phyloP scores from a whole-genome alignment of 2,888 invertebrate species.

The Gasteruption jaculator region DNA sequence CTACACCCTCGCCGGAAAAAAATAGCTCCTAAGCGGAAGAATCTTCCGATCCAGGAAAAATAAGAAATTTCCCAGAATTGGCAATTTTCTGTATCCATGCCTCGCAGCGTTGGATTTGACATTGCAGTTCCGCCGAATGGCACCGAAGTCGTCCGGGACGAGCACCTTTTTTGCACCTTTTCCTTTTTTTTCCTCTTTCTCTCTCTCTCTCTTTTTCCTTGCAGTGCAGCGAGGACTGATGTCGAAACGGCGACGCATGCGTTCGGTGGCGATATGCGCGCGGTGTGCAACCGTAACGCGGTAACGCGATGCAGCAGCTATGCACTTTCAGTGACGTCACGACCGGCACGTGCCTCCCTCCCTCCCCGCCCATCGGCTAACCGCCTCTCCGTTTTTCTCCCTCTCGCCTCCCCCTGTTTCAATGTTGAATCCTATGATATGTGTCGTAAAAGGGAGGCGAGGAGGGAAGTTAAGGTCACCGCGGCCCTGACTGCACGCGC shows the following conservation, averaged over 20 bases:
- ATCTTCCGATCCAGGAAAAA: too few relatives aligned
- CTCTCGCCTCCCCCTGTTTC: conserved; percentile 27
- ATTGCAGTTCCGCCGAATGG: too few relatives aligned
- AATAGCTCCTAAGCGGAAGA: too few relatives aligned
- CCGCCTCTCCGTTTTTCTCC: too few relatives aligned
- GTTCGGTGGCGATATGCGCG: conserved; percentile 51
- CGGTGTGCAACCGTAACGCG: conserved; percentile 46
- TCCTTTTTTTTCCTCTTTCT: conserved; percentile 2
- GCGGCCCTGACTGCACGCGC: conserved; percentile 58
- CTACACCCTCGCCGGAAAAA: too few relatives aligned
- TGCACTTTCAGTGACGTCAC: conserved; percentile 54
- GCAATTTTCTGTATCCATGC: too few relatives aligned
- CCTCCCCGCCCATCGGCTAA: too few relatives aligned
- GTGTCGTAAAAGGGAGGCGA: conserved; percentile 46
- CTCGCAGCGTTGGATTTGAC: too few relatives aligned
- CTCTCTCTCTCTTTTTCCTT: conserved; percentile 7
- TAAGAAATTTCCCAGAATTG: too few relatives aligned
- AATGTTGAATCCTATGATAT: too few relatives aligned
- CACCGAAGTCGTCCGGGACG: conserved; percentile 3
- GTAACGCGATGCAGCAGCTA: conserved; percentile 59
- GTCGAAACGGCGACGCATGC: conserved; percentile 7
- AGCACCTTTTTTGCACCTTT: conserved; percentile 18
- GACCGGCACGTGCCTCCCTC: conserved; percentile 45
- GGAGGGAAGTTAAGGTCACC: conserved; percentile 59
- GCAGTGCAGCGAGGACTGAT: too few relatives aligned